phyloP scores from a whole-genome alignment of 2,113 vertebrate genomes.

The Rhinichthys klamathensis region DNA sequence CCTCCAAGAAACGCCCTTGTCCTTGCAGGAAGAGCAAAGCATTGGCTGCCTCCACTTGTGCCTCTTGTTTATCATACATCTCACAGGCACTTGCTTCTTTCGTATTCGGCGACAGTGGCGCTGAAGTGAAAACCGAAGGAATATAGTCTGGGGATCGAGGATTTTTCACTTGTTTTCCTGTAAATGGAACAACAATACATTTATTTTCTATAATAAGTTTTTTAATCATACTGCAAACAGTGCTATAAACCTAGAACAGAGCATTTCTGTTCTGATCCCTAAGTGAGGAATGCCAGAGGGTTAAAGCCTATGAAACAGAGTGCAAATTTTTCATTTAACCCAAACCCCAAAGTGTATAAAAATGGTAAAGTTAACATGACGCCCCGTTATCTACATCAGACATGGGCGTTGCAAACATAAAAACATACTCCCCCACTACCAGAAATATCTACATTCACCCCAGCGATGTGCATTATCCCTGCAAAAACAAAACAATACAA shows the following conservation, averaged over 20 bases:
- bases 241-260: too few relatives aligned
- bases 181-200: neutral
- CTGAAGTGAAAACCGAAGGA: constrained; percentile 71
- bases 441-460: neutral
- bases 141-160: constrained; percentile 76
- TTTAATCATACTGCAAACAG: too few relatives aligned
- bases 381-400: neutral
- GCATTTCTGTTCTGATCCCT: too few relatives aligned
- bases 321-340: neutral
- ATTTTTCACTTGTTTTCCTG: constrained; percentile 80
- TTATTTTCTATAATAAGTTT: neutral
- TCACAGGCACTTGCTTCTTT: constrained; percentile 68
- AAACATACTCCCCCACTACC: neutral
- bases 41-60: constrained; percentile 77
- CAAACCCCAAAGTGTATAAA: neutral
- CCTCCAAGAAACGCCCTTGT: constrained; percentile 63
- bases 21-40: constrained; percentile 77
- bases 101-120: constrained; percentile 65
- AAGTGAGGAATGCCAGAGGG: neutral
- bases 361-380: neutral
- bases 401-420: neutral
- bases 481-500: neutral
- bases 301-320: neutral
- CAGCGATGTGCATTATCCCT: neutral
- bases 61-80: constrained; percentile 74